Evolutionary conservation across 2,888 invertebrate genomes (phyloP), one percentile per base, ranked within the genome.

Genomic region (Toxonevra muliebris): DNA sequence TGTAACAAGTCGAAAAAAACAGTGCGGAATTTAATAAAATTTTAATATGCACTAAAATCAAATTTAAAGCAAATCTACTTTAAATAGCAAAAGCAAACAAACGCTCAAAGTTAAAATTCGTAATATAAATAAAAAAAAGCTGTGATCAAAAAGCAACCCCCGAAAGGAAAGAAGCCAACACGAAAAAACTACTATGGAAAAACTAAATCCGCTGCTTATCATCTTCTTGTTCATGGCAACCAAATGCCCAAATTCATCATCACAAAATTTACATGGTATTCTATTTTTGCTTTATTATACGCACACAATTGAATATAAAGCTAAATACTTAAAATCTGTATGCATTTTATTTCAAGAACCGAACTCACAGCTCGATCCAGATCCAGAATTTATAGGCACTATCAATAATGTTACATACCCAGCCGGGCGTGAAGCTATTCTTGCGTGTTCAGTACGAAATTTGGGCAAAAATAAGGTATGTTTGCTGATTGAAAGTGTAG

Each of bases 401-500:
- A 86, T 86, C 72, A 81, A 82, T 71, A 86, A 86, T 76, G 84
- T 85, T 57, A 86, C 86, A 75, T 86, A 84, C 79, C 86, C 86
- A 55, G 85, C 85, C 41, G 86, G 86, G 19, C 78, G 85, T 62
- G 86, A 86, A 76, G 86, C 86, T 9, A 80, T 85, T 55, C 75
- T 86, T 30, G 81, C 85, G 50, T 86, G 86, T 64, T 80, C 85
- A 2, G 86, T 86, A 30, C 79, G 82, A 63, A 85, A 85, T 80
- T 79, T 86, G 64, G 86, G 86, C 66, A 83, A 82, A 71, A 85
- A 85, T 73, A 86, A 86, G 80, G 85, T 85, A 74, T 65, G 75
- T 73, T 41, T 59, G 20, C 65, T n/a, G n/a, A n/a, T n/a, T n/a
- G n/a, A n/a, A n/a, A n/a, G n/a, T n/a, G n/a, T n/a, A 30, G 40